Evolutionary conservation across 2,113 vertebrate genomes (phyloP), one percentile per base, ranked within the genome.

Genomic region (Odontophorus gujanensis): DNA sequence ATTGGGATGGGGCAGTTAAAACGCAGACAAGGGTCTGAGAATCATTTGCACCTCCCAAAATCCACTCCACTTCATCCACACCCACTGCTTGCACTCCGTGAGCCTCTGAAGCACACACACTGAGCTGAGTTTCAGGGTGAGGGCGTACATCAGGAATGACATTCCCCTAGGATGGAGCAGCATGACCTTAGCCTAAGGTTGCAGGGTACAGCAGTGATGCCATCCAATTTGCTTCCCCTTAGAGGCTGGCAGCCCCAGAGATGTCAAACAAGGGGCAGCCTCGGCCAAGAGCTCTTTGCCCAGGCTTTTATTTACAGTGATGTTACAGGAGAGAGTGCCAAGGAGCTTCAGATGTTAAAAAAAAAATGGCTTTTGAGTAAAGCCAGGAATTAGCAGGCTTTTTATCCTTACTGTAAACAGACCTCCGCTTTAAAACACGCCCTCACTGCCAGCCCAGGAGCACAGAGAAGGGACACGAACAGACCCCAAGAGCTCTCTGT

Each of bases 61-160:
- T 10, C 0, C 0, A 26, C 69, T 55, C 40, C 1, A 0, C 2
- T 6, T 20, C 58, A 10, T 20, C 72, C 43, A 0, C 0, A 38
- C 10, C 25, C 61, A 63, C 25, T 17, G 25, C 36, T 40, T 19
- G 61, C 25, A 19, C 61, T 18, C 61, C 10, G 24, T 24, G 24
- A 62, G 15, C 18, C 24, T 38, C 36, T 17, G 26, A 40, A 24
- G 40, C 40, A 40, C 25, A 40, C n/a, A 20, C 61, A 28, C 61
- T 40, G 61, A 4, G n/a, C 40, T 4, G 51, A 28, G 86, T 3
- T 3, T 0, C 38, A 12, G 65, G 38, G 45, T 15, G 32, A 34
- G 50, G 62, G 75, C 7, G 4, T 34, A 20, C 63, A 22, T 68
- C 0, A 1, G 65, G 58, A 81, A 28, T 1, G 3, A 21, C 5